Percentiles rank a stretch among this genome's conserved stretches.
Evolutionary conservation across 2,888 invertebrate species (phyloP).

Genomic region (Caenorhabditis sp.): DNA sequence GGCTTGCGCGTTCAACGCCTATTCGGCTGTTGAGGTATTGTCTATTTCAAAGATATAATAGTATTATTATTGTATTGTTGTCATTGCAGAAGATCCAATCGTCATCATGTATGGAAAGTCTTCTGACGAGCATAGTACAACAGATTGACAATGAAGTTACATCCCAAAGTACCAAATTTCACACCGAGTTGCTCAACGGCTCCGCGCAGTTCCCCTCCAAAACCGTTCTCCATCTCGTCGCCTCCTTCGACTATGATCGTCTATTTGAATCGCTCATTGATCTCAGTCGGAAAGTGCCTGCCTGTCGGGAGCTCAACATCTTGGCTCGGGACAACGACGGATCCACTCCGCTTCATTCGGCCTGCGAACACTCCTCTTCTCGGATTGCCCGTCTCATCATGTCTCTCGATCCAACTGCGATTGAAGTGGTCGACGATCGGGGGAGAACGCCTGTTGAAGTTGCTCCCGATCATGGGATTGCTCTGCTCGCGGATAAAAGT

Average conservation of each 20-base stretch:
- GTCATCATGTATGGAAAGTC: constrained; percentile 24
- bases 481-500: constrained; percentile 33
- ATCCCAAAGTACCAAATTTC: background rate
- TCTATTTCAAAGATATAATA: background rate
- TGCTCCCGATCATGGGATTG: constrained; percentile 36
- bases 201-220: constrained; percentile 57
- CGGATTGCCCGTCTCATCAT: constrained; percentile 28
- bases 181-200: constrained; percentile 29
- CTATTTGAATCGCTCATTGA: constrained; percentile 86
- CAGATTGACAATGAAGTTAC: constrained; percentile 23
- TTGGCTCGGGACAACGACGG: constrained; percentile 91
- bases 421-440: constrained; percentile 62
- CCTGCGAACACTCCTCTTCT: constrained; percentile 16
- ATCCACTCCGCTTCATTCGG: constrained; percentile 86
- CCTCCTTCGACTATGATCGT: constrained; percentile 89
- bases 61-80: too few relatives aligned
- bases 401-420: constrained; percentile 5
- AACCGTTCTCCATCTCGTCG: constrained; percentile 88
- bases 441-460: constrained; percentile 61
- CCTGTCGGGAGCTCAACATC: constrained; percentile 93
- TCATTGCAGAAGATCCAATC: constrained; percentile 32
- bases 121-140: constrained; percentile 28
- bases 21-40: constrained; percentile 20
- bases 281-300: constrained; percentile 81
- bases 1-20: constrained; percentile 33